Base-by-base conservation (phyloP, 1,140 invertebrate genomes). In the Carposina sasakii region DNA sequence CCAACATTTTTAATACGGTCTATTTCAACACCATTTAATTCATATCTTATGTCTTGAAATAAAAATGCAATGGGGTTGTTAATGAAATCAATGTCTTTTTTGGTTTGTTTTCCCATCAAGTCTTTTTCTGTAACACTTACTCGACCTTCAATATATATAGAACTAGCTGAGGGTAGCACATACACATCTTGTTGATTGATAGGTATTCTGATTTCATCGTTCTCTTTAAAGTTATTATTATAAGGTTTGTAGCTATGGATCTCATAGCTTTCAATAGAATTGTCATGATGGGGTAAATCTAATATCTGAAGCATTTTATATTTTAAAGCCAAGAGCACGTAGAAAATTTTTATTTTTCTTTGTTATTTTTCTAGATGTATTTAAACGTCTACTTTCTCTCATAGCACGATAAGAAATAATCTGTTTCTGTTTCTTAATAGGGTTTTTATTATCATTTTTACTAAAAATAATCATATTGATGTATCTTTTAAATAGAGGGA, bases 1-100 rank as follows among this genome's bases (percentile, higher is more conserved):
- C 81, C 78, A 3, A 71, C 61, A 60, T 76, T 72, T 65, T 71
- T 72, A 41, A 59, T 67, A 28, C 59, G 46, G 68, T 87, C 79
- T 42, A 86, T 75, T 60, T 77, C 76, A 2, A 76, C 53, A 20
- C 67, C 76, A 58, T 81, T 81, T 2, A 86, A 5, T 63, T 84
- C 76, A 57, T 82, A 86, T 28, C 76, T 58, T n/a, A 84, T 78
- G 53, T 85, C 78, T 49, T 77, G 67, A 62, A 87, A 86, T 8
- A 86, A 49, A 64, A 70, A 70, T 20, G 66, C 54, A 6, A 79
- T 52, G 13, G 54, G 61, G 58, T 82, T 85, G 56, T 81, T 83
- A 10, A 60, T 57, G 23, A 85, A 44, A 2, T 20, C 54, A 52
- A 63, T 57, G 12, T 15, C 20, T 51, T 64, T 61, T 3, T 47